Evolutionary conservation across 2,113 vertebrate genomes (phyloP).

Genomic region (Monopterus albus): DNA sequence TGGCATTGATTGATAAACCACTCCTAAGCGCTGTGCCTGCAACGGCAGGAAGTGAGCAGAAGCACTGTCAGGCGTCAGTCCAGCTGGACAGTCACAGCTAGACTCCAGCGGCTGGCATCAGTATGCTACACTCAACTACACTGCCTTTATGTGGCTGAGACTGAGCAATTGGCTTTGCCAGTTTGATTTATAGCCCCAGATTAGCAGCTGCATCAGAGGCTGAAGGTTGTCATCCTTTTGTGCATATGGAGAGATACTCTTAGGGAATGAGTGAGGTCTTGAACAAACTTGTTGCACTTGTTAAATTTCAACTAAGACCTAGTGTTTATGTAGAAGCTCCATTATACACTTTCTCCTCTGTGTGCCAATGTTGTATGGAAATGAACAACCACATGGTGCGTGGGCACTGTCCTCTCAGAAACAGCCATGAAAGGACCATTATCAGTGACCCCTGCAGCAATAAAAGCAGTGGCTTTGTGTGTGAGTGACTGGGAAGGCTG

Average conservation of each 20-base stretch:
- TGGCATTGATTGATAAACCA: slow-evolving; percentile 73
- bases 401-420: slow-evolving; percentile 26
- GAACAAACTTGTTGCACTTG: slow-evolving; percentile 10
- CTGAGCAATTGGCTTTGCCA: slow-evolving; percentile 52
- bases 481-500: slow-evolving; percentile 50
- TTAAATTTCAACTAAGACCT: slow-evolving; percentile 12
- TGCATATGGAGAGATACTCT: slow-evolving; percentile 31
- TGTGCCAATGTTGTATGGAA: slow-evolving; percentile 28
- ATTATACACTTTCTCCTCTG: slow-evolving; percentile 13
- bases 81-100: slow-evolving; percentile 63
- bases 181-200: slow-evolving; percentile 67
- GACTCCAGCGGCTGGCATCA: slow-evolving; percentile 67
- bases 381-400: slow-evolving; percentile 32
- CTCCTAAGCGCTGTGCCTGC: slow-evolving; percentile 49
- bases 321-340: background rate
- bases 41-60: slow-evolving; percentile 56
- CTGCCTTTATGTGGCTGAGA: slow-evolving; percentile 53
- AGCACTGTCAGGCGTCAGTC: slow-evolving; percentile 60
- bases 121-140: slow-evolving; percentile 45
- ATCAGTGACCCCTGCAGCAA: slow-evolving; percentile 68
- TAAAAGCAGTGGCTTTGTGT: slow-evolving; percentile 51
- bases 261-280: slow-evolving; percentile 15
- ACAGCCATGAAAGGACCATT: slow-evolving; percentile 55
- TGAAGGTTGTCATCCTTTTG: slow-evolving; percentile 56
- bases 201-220: slow-evolving; percentile 61